Evolutionary conservation across 2,113 vertebrate genomes (phyloP).

Genomic region (Leiothrix lutea): DNA sequence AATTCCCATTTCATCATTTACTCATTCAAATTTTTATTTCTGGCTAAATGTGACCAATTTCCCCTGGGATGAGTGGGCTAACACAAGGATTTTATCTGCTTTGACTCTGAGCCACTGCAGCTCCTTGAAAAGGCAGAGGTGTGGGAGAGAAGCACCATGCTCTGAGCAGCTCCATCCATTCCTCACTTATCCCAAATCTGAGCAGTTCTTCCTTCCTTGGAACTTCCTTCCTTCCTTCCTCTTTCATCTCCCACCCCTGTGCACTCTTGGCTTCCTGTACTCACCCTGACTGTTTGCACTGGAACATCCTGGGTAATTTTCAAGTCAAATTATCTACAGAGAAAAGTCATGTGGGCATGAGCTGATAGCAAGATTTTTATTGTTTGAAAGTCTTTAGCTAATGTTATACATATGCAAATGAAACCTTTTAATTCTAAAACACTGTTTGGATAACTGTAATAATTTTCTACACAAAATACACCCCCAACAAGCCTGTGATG

Average conservation of each 20-base stretch:
- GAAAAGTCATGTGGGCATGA: not conserved
- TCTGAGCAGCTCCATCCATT: not conserved
- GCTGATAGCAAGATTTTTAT: not conserved
- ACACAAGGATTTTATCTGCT: not conserved
- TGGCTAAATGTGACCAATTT: not conserved
- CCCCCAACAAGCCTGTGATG: not conserved
- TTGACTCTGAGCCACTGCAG: not conserved
- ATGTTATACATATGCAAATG: not conserved
- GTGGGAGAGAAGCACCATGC: not conserved
- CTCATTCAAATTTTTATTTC: not conserved
- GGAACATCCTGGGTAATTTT: not conserved
- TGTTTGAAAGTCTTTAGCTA: not conserved
- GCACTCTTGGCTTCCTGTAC: not conserved
- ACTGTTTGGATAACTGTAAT: not conserved
- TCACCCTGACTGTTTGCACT: fast-evolving
- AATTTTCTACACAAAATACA: not conserved
- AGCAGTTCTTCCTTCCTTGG: not conserved
- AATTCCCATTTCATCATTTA: not conserved
- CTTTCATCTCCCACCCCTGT: not conserved
- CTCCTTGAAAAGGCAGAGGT: not conserved
- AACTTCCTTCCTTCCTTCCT: not conserved
- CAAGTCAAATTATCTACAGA: not conserved
- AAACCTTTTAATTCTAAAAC: not conserved
- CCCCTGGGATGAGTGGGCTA: not conserved
- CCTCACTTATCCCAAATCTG: not conserved